phyloP scores from a whole-genome alignment of 2,797 vertebrate species.

The Clarias platycephalus region DNA sequence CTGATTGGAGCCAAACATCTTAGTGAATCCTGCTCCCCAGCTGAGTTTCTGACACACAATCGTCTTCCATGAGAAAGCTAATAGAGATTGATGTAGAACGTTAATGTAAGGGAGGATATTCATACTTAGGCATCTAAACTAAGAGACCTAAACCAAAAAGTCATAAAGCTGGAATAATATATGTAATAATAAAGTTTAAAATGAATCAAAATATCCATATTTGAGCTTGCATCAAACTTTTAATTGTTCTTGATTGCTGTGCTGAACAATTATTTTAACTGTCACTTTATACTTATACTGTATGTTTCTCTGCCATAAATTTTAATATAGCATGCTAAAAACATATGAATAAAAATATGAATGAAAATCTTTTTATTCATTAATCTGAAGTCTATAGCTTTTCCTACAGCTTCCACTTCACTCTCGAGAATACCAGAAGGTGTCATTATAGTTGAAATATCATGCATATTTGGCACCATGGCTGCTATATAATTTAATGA shows the following conservation, averaged over 20 bases:
- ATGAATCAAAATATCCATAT: not conserved
- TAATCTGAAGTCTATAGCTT: not conserved
- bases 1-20: conserved; percentile 26
- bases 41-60: conserved; percentile 29
- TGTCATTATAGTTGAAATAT: not conserved
- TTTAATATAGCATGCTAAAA: not conserved
- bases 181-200: not conserved
- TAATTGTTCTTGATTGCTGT: not conserved
- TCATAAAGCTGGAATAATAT: not conserved
- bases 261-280: conserved; percentile 15
- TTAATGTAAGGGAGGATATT: not conserved
- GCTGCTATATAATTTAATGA: not conserved
- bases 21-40: conserved; percentile 18
- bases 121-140: not conserved
- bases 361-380: not conserved
- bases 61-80: not conserved
- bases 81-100: not conserved
- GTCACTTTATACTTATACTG: conserved; percentile 19
- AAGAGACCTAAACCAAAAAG: not conserved
- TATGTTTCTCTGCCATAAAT: not conserved
- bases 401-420: not conserved
- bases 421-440: not conserved
- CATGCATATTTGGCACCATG: not conserved
- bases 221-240: not conserved
- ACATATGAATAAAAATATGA: not conserved